These are phyloP conservation scores for Trichogramma evanescens DNA, from an alignment of 2,888 invertebrate species.

Conservation along the genomic window DNA sequence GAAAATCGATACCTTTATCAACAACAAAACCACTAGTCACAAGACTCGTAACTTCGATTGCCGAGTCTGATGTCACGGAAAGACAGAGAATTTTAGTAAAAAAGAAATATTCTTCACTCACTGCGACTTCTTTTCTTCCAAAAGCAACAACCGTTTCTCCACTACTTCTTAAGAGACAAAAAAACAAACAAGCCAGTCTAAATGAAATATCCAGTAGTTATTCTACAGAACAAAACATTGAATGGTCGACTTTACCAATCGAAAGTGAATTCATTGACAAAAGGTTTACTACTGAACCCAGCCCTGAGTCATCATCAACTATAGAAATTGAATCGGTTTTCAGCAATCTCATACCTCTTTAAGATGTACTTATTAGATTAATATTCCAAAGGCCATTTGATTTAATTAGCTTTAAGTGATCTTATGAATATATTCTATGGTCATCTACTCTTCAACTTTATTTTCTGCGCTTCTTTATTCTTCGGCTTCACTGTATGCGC, in stretches of 20 bases:
- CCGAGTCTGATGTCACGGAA: constrained; percentile 48
- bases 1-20: constrained; percentile 21
- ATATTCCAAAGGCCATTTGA: constrained; percentile 9
- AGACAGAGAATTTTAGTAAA: constrained; percentile 47
- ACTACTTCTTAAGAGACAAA: constrained; percentile 9
- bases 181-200: constrained; percentile 21
- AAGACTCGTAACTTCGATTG: constrained; percentile 48
- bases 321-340: constrained; percentile 46
- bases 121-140: constrained; percentile 39
- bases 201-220: constrained; percentile 35
- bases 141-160: constrained; percentile 13
- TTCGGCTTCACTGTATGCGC: constrained; percentile 18
- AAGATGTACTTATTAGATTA: constrained; percentile 8
- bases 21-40: constrained; percentile 43
- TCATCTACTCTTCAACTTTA: constrained; percentile 16
- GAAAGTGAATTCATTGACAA: constrained; percentile 38
- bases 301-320: constrained; percentile 41
- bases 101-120: constrained; percentile 41
- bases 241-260: constrained; percentile 43
- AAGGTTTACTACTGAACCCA: constrained; percentile 37
- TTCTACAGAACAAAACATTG: constrained; percentile 30
- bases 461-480: constrained; percentile 12
- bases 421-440: constrained; percentile 6
- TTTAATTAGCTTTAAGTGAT: constrained; percentile 2
- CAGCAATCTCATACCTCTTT: constrained; percentile 36